Conservation (phyloP, 2,113 vertebrate genomes). For the Morone chrysops region DNA sequence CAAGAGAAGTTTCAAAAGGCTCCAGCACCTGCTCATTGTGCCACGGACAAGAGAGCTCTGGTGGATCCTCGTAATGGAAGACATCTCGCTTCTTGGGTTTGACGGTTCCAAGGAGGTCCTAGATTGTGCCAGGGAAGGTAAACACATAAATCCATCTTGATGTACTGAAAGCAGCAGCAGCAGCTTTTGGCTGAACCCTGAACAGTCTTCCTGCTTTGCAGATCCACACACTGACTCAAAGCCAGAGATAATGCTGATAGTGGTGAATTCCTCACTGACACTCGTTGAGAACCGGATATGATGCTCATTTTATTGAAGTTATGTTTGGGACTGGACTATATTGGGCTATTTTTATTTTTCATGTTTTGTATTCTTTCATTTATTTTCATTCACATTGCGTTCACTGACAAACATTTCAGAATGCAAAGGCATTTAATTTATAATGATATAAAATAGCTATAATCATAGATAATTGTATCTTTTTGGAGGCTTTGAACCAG, state of each 20-base stretch:
- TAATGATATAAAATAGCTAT: not conserved
- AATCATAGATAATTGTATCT: not conserved
- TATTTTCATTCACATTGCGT: not conserved
- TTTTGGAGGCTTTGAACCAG: not conserved
- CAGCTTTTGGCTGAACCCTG: constrained; percentile 74
- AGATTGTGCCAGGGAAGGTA: constrained; percentile 57
- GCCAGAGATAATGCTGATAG: constrained; percentile 51
- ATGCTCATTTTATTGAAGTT: constrained; percentile 1
- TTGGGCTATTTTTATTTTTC: not conserved
- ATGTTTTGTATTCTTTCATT: not conserved
- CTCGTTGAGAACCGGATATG: not conserved
- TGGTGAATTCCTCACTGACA: constrained; percentile 31
- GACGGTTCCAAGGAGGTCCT: constrained; percentile 60
- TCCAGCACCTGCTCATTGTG: constrained; percentile 2
- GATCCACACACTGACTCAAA: constrained; percentile 30
- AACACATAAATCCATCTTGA: constrained; percentile 66
- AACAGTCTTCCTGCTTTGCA: constrained; percentile 58
- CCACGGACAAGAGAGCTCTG: constrained; percentile 29
- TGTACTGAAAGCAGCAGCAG: constrained; percentile 61
- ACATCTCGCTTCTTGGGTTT: constrained; percentile 58
- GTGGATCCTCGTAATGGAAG: constrained; percentile 49
- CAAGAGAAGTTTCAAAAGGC: constrained; percentile 1
- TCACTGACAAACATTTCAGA: not conserved
- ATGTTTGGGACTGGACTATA: not conserved
- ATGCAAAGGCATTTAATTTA: not conserved